Evolutionary conservation across 2,113 vertebrate species (phyloP), one percentile per base, ranked within the genome.

Genomic region (Scomber japonicus): DNA sequence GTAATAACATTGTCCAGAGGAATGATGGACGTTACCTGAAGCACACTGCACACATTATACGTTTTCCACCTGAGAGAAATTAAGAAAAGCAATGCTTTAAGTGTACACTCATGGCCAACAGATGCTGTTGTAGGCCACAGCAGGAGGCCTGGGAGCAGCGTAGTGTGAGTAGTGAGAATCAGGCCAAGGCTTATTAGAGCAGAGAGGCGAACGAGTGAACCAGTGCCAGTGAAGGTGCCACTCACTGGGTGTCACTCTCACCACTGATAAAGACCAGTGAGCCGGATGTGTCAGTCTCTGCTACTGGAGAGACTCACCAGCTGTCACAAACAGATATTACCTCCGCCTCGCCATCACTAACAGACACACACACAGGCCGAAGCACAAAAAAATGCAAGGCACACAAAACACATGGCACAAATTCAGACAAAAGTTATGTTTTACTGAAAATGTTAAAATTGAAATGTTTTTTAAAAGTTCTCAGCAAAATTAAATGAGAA

Each of bases 271-370:
- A 83, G 81, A 88, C 63, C 80, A 77, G 71, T 78, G 81, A 84
- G 80, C 65, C n/a, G 59, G 51, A 81, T 73, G 71, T 82, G 88
- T 83, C 82, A 84, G 72, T 45, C 67, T 55, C 48, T 49, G 54
- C 68, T 72, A 61, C 67, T 72, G 70, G 66, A 78, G 78, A 83
- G 60, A 73, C 72, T 77, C 9, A 11, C 59, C 80, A 82, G 82
- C 86, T 90, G 91, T 82, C 87, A 89, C 72, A 61, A 45, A 78
- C 71, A 92, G 68, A 87, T 86, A 88, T 75, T 74, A 40, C 66
- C 63, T 48, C 57, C 55, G 0, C 21, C 70, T 71, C 45, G 45
- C 24, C 35, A 40, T 68, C 40, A 1, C 73, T 50, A 50, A 53
- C 24, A 66, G 59, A 30, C 54, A 70, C 40, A 70, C 11, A 65